Evolutionary conservation across 2,797 vertebrate species (phyloP), one percentile per base, ranked within the genome.

Genomic region (Lerista edwardsae): DNA sequence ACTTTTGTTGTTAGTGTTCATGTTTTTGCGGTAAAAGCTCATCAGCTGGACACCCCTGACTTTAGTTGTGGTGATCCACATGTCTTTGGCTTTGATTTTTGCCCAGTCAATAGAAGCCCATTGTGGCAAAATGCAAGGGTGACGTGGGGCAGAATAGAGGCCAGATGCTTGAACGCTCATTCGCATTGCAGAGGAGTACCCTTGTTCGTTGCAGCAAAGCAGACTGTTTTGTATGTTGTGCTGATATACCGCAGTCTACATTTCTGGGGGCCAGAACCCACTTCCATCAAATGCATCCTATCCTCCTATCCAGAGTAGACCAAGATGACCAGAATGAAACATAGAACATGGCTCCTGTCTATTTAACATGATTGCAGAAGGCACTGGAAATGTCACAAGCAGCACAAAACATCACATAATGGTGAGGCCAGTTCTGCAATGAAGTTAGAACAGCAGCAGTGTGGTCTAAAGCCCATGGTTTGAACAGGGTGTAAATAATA

Each of bases 71-170:
- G 85, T 88, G 82, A 88, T 17, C 39, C 23, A 86, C 17, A 86
- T 84, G 90, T 84, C 87, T 87, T 86, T 87, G 84, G n/a, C 64
- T 92, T 85, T 1, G 1, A 78, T 87, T 87, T 51, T 77, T 92
- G 11, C 55, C 41, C 85, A 61, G 75, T 85, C 82, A 47, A 6
- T 85, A 51, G 82, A 87, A 90, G 74, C 19, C 29, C 57, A 73
- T 27, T 29, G 19, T 72, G 78, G 76, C 64, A 23, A 79, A 75
- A 19, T 68, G 3, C 0, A 3, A 69, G n/a, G 25, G 0, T 84
- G n/a, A 31, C 80, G 90, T 64, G 89, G 36, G 41, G 39, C 9
- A 51, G 65, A 71, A 55, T 23, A 67, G 12, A 71, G 34, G 27
- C 44, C 31, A 23, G 36, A 31, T 75, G 29, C n/a, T 6, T 29